Evolutionary conservation across 2,888 invertebrate species (phyloP).

Genomic region (Heliconius charithonia): DNA sequence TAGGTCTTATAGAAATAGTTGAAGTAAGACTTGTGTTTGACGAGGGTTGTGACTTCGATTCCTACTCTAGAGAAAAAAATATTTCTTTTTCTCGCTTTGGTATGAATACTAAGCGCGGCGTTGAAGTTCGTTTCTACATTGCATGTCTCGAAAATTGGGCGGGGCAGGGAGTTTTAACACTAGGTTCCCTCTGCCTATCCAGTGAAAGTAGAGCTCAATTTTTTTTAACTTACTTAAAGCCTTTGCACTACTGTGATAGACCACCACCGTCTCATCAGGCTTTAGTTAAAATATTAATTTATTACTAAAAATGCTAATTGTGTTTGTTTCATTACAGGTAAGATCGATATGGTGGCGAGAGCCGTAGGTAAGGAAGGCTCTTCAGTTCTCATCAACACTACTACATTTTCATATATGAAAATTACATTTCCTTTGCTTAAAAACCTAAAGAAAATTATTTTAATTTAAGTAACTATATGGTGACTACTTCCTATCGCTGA

Average conservation of each 20-base stretch:
- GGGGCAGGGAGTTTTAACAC: no score
- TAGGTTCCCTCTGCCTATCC: neutral
- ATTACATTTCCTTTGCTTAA: neutral
- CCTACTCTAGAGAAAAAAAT: no score
- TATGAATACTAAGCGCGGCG: no score
- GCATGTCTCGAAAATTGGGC: no score
- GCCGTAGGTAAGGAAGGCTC: neutral
- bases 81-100: no score
- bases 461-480: no score
- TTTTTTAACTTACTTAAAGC: neutral
- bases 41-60: neutral
- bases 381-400: no score
- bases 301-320: neutral
- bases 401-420: neutral
- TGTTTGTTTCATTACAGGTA: slow-evolving; percentile 6
- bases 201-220: no score
- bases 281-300: neutral
- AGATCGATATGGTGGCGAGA: neutral
- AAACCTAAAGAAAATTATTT: neutral
- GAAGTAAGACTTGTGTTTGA: no score
- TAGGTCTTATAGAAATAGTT: no score
- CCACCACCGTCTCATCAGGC: neutral
- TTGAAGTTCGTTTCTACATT: no score
- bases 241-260: neutral
- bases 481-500: no score